Base-by-base conservation (phyloP, 92 coral and sea anemone species). In the Phenganax subtilis region DNA sequence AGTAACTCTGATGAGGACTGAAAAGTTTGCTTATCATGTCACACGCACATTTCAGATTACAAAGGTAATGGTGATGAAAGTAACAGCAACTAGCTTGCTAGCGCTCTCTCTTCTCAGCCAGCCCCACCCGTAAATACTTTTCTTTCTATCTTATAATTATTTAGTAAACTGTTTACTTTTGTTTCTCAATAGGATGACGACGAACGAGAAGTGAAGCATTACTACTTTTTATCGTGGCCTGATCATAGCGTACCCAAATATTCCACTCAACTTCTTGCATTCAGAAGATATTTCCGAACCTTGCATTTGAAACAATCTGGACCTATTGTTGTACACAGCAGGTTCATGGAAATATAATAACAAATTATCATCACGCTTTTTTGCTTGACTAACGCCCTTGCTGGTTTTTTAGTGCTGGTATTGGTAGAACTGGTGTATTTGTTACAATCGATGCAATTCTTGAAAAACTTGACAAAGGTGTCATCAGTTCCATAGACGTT, bases 201-300 rank as follows among this genome's bases (percentile, higher is more conserved):
- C 25, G 91, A 91, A 55, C 87, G 97, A 14, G 83, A 75, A 30
- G 84, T 93, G 12, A 89, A 82, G 57, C 97, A 93, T 58, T 93
- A 88, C 77, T 93, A 93, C 81, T 91, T 88, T 57, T 86, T 91
- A 27, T 85, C 97, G 53, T 93, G 97, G 97, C 97, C 97, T 10
- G 97, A 93, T 76, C 97, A 93, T 80, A 97, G 97, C 7, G 97
- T 93, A 14, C 97, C 97, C 25, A 20, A 20, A 20, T 20, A 20
- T 20, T 20, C 25, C 25, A 20, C 25, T 20, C 25, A 20, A 20
- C 84, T 93, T 62, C 86, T 93, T 12, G 90, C 97, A 9, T 77
- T 93, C 82, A 90, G 91, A 37, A 92, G 93, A 75, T 91, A 91
- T 79, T 88, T 90, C 11, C 71, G 79, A 51, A 54, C 80, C 30